These are phyloP conservation scores for Connochaetes taurinus DNA, from an alignment of 2,113 vertebrate genomes.

Conservation along the genomic window DNA sequence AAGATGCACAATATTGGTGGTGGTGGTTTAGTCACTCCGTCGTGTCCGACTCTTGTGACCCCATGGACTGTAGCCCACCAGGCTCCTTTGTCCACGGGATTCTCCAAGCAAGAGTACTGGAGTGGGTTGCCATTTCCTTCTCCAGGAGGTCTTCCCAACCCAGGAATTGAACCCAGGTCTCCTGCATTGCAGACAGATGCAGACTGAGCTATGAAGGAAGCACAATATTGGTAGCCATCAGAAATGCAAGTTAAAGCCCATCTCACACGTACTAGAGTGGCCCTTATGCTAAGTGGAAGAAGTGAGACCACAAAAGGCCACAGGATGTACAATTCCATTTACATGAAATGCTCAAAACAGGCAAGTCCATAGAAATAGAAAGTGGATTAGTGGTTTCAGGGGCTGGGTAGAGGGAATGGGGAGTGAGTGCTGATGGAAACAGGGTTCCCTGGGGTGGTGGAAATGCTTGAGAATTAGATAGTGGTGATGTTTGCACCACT, in stretches of 20 bases:
- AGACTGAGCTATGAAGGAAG: too few relatives aligned
- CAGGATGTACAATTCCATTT: accelerated
- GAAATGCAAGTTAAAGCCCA: not conserved
- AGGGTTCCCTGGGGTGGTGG: accelerated
- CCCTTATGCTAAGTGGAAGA: not conserved
- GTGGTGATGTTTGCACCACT: too few relatives aligned
- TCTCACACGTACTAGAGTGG: not conserved
- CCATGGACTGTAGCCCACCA: too few relatives aligned
- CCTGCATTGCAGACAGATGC: too few relatives aligned
- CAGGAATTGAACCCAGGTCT: too few relatives aligned
- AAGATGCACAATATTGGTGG: accelerated
- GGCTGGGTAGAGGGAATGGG: not conserved
- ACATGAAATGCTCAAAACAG: accelerated
- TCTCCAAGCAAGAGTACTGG: too few relatives aligned
- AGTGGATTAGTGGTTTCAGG: not conserved
- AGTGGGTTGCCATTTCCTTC: too few relatives aligned
- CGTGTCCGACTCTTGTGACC: too few relatives aligned
- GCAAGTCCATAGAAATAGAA: not conserved
- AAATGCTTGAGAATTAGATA: not conserved
- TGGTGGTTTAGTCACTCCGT: too few relatives aligned
- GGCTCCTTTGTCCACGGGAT: too few relatives aligned
- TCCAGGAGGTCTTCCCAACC: too few relatives aligned
- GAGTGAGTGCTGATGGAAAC: accelerated
- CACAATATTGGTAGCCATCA: accelerated
- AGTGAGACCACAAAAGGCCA: too few relatives aligned